Base-by-base conservation (phyloP, 2,797 vertebrate genomes). In the Psittacula derbiana region DNA sequence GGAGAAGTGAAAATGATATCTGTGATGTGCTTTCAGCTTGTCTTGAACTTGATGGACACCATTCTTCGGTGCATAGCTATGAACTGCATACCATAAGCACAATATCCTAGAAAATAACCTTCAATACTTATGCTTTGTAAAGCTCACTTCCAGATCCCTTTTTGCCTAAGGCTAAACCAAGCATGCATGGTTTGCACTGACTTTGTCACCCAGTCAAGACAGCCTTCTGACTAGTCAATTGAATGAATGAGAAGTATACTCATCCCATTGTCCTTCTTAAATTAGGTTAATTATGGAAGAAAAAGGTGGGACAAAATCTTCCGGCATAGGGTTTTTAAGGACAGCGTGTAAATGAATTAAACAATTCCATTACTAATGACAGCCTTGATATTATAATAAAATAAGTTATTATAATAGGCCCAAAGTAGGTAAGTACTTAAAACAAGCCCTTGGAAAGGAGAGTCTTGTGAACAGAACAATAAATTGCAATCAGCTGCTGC, bases 1-100 rank as follows among this genome's bases (percentile, higher is more conserved):
- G 41, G 12, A 60, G 16, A 44, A 7, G 0, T 17, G 13, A 86
- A 82, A 86, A 43, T 9, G 3, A 3, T 23, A 16, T 65, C n/a
- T 65, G 12, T 0, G 0, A 47, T 8, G 5, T 1, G 1, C 11
- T 81, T 74, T 85, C 57, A 66, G 5, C 25, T 71, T 27, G 12
- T n/a, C 65, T 84, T 38, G 21, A 80, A 65, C 21, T 61, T 80
- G 36, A 53, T 3, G 10, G 53, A 38, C 20, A 44, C 3, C 2
- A 61, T 67, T 65, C 36, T 80, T 73, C 46, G 16, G 16, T 53
- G 30, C 1, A 1, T 5, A 62, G 10, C 2, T 49, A 33, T 67
- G 24, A 90, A 55, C 28, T 18, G 21, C 33, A 30, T 30, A 33
- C 8, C 16, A 36, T 12, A 53, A 47, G 16, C 24, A 18, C 2